Evolutionary conservation across 1,140 invertebrate genomes (phyloP), one percentile per base, ranked within the genome.

Genomic region (Trichonephila inaurata): DNA sequence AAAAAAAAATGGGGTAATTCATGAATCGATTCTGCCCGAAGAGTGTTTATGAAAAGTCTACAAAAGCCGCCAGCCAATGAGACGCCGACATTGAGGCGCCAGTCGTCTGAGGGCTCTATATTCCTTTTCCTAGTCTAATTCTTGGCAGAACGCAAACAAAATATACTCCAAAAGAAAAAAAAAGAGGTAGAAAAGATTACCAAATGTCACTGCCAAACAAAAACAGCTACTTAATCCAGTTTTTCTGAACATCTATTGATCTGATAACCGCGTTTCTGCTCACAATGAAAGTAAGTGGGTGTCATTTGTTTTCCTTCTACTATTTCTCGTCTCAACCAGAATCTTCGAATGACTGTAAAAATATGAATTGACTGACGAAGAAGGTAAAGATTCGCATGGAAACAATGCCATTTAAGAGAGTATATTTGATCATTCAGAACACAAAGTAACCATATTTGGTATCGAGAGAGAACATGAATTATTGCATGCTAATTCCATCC

Each of bases 51-150:
- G 72, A 77, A 77, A 77, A 77, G 72, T 77, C 72, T 33, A 77
- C 72, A 77, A 77, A 77, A 19, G 72, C 72, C 14, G 1, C 72
- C 72, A 77, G 72, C 72, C 72, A 77, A 77, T 40, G 72, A 77
- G 72, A 40, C 28, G 24, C 72, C 72, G 18, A 77, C 33, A 18
- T 33, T 6, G 16, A 33, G 72, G 72, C 72, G 72, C 72, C 72
- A 40, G 72, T 3, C 72, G 72, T 77, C 72, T 77, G 72, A 77
- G 18, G 14, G 62, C 18, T 18, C 62, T 21, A 64, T 64, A 21
- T 64, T 64, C 62, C 62, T 64, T 64, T 64, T 64, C 51, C 51
- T 51, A 51, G 51, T 51, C 21, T 24, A 24, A 69, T 69, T 69
- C 66, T 69, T 28, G n/a, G 12, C 21, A 19, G 72, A 33, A 77